phyloP scores from a whole-genome alignment of 2,797 vertebrate genomes.

The Dicrostonyx torquatus region DNA sequence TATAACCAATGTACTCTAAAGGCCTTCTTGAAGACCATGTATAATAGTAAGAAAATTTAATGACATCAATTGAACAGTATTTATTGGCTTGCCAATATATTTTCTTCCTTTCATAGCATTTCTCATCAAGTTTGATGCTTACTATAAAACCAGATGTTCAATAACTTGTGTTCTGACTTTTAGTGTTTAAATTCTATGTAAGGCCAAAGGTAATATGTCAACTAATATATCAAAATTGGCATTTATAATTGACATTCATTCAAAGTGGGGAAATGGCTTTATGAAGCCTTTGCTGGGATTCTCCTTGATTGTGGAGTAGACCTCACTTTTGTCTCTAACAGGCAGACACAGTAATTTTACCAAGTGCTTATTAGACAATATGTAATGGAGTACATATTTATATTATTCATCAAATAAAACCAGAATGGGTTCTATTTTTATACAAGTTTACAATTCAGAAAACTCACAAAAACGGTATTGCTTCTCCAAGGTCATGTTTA shows the following conservation, averaged over 20 bases:
- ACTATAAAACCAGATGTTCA: neutral
- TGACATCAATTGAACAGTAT: neutral
- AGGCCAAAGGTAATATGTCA: neutral
- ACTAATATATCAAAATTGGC: slow-evolving; percentile 13
- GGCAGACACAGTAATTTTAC: neutral
- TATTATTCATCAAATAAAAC: neutral
- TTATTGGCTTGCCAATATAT: neutral
- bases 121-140: neutral
- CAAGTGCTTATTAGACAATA: neutral
- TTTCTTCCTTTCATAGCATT: neutral
- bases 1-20: neutral
- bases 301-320: neutral
- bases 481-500: neutral
- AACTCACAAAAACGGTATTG: neutral
- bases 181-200: neutral
- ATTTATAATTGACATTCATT: neutral
- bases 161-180: slow-evolving; percentile 17
- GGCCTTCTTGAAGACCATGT: neutral
- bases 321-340: neutral
- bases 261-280: neutral
- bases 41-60: neutral
- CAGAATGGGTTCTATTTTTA: neutral
- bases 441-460: neutral
- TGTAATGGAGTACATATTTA: neutral
- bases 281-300: neutral